Percentiles rank a stretch among this genome's conserved stretches.
phyloP scores from a whole-genome alignment of 1,140 invertebrate genomes.

The Rhagoletis pomonella region DNA sequence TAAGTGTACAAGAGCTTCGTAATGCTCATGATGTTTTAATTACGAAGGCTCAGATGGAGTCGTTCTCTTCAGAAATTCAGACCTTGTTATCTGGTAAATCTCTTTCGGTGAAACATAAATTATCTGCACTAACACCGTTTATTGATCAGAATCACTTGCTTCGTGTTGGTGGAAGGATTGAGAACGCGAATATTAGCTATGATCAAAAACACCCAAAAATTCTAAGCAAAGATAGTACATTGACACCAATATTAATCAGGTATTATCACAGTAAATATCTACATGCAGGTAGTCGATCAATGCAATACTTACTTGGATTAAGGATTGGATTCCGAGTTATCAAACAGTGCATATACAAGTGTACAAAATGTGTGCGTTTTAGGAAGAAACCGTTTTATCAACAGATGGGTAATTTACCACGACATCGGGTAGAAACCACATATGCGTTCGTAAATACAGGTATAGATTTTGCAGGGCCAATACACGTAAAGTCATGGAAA shows the following conservation, averaged over 20 bases:
- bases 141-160: conserved; percentile 49
- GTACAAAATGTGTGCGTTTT: conserved; percentile 41
- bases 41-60: conserved; percentile 24
- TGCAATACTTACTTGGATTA: conserved; percentile 52
- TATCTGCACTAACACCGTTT: conserved; percentile 26
- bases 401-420: conserved; percentile 31
- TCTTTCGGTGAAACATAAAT: conserved; percentile 11
- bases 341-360: conserved; percentile 43
- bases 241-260: conserved; percentile 35
- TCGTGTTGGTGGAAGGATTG: conserved; percentile 53
- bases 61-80: conserved; percentile 19
- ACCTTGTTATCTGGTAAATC: not conserved
- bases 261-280: conserved; percentile 38
- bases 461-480: conserved; percentile 35
- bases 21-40: conserved; percentile 17
- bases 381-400: conserved; percentile 30
- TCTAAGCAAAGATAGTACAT: conserved; percentile 25
- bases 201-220: conserved; percentile 50
- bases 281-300: conserved; percentile 51
- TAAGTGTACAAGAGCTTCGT: conserved; percentile 24
- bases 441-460: conserved; percentile 31
- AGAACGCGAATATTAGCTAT: conserved; percentile 48
- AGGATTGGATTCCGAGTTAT: conserved; percentile 50
- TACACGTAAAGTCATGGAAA: conserved; percentile 26
- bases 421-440: not conserved